Evolutionary conservation across 2,797 vertebrate species (phyloP).

Genomic region (Cynodonichthys magdalenae): DNA sequence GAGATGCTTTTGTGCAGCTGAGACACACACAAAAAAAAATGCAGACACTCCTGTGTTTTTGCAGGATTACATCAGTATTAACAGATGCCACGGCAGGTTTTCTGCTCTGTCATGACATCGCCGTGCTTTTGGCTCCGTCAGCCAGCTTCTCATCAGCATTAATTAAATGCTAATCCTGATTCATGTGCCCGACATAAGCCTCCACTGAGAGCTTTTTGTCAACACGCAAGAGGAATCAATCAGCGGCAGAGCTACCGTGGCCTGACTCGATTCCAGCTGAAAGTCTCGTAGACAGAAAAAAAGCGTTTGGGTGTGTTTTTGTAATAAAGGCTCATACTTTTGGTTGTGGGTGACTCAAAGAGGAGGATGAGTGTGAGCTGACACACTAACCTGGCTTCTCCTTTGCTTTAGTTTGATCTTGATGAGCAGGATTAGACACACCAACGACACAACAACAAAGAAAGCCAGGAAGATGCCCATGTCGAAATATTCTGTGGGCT

Average conservation of each 20-base stretch:
- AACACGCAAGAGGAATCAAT: conserved; percentile 39
- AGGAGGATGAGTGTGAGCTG: background rate
- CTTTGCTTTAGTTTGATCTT: conserved; percentile 99
- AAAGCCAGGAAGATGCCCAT: conserved; percentile 99
- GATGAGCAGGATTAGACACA: conserved; percentile 97
- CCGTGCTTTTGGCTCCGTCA: conserved; percentile 17
- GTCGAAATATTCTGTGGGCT: conserved; percentile 98
- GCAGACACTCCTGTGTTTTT: conserved; percentile 1
- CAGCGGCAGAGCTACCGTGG: conserved; percentile 20
- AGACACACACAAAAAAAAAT: too few species aligned
- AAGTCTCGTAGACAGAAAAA: background rate
- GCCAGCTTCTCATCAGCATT: conserved; percentile 48
- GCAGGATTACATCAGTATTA: conserved; percentile 50
- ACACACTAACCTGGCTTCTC: conserved; percentile 89
- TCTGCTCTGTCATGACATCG: conserved; percentile 44
- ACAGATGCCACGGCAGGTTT: conserved; percentile 34
- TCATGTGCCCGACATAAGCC: conserved; percentile 23
- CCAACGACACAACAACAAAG: conserved; percentile 96
- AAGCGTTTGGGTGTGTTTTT: conserved; percentile 9
- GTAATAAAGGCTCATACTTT: background rate
- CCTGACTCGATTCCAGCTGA: conserved; percentile 6
- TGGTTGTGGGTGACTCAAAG: background rate
- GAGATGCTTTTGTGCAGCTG: background rate
- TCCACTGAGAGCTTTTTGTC: conserved; percentile 45
- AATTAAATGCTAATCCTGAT: conserved; percentile 65